Evolutionary conservation across 2,113 vertebrate genomes (phyloP).

Genomic region (Mormoops blainvillei): DNA sequence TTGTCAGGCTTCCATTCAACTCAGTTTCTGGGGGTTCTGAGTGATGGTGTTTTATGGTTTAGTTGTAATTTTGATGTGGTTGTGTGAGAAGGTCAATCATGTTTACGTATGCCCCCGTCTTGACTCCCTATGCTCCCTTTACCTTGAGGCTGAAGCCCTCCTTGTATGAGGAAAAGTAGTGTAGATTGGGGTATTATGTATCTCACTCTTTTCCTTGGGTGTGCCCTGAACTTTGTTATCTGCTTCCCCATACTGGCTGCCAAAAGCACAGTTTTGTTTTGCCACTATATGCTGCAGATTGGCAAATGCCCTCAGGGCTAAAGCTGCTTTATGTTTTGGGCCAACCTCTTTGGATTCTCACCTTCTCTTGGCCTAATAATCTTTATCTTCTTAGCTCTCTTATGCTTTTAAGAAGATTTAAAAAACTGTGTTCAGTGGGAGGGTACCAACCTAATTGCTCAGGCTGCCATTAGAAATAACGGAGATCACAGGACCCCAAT

Average conservation of each 20-base stretch:
- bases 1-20: too few relatives aligned
- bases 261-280: background rate
- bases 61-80: too few relatives aligned
- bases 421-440: background rate
- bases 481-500: background rate
- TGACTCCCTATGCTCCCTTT: background rate
- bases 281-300: background rate
- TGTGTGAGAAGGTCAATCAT: too few relatives aligned
- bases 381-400: background rate
- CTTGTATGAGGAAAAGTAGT: background rate
- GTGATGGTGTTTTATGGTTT: too few relatives aligned
- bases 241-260: background rate
- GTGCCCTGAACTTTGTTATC: background rate
- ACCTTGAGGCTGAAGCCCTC: background rate
- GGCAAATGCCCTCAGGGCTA: background rate
- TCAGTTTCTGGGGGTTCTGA: too few relatives aligned
- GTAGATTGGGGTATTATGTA: background rate
- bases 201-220: background rate
- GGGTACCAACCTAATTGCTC: background rate
- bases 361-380: background rate
- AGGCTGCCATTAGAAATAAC: background rate
- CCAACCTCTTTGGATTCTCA: background rate
- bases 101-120: too few relatives aligned
- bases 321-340: background rate
- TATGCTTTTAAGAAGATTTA: background rate